Evolutionary conservation across 2,888 invertebrate genomes (phyloP).

Genomic region (Sarcophaga subvicina): DNA sequence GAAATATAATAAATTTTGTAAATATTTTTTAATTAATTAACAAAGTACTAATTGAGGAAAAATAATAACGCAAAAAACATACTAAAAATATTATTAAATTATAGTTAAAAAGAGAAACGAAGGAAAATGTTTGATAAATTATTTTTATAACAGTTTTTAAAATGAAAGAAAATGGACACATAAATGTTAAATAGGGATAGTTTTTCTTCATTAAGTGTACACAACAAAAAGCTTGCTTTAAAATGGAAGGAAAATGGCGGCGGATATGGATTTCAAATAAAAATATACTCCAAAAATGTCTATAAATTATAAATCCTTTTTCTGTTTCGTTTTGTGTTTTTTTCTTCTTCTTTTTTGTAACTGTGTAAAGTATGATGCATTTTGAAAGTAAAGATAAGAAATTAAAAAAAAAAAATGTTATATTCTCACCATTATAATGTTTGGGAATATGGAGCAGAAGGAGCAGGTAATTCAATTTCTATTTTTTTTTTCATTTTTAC

Average conservation of each 20-base stretch:
- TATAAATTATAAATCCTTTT: too few relatives aligned
- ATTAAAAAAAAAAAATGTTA: background rate
- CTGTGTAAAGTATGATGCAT: conserved; percentile 19
- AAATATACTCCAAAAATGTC: conserved; percentile 17
- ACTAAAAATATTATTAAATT: conserved; percentile 32
- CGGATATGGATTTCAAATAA: background rate
- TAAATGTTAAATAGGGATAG: background rate
- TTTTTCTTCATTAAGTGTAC: background rate
- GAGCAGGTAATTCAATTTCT: conserved; percentile 1
- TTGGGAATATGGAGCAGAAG: background rate
- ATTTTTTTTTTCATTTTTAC: conserved; percentile 15
- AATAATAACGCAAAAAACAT: conserved; percentile 27
- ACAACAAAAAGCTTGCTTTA: background rate
- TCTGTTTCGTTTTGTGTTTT: background rate
- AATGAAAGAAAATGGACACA: background rate
- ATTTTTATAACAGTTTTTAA: conserved; percentile 44
- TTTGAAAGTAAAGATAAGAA: conserved; percentile 2
- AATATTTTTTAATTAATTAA: conserved; percentile 32
- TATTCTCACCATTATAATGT: conserved; percentile 52
- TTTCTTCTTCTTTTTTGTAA: conserved; percentile 12
- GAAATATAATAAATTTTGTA: background rate
- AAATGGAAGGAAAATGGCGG: too few relatives aligned
- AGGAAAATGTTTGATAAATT: conserved; percentile 29
- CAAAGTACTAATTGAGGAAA: conserved; percentile 25
- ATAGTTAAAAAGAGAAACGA: conserved; percentile 10